Evolutionary conservation across 1,140 invertebrate species (phyloP).

Genomic region (Heliconius himera): DNA sequence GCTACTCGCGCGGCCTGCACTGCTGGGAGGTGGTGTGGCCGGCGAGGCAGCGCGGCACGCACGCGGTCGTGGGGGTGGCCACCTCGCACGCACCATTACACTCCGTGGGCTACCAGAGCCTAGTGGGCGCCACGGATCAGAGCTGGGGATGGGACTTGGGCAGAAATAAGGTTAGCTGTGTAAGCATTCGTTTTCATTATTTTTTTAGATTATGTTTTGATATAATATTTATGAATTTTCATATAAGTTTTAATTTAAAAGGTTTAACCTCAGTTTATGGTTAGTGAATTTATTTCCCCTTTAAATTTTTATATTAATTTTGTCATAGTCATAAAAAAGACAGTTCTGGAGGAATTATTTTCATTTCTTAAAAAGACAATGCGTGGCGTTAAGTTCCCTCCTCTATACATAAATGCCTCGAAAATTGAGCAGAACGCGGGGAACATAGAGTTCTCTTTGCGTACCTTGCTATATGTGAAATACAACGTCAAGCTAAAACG

Average conservation of each 20-base stretch:
- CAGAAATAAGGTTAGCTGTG: conserved; percentile 91
- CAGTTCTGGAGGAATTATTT: no score
- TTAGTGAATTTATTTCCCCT: neutral
- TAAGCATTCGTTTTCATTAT: conserved; percentile 10
- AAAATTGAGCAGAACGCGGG: neutral
- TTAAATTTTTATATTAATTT: neutral
- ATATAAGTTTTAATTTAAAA: no score
- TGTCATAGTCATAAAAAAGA: neutral
- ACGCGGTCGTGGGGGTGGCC: conserved; percentile 99
- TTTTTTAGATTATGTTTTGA: neutral
- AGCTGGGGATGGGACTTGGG: conserved; percentile 99
- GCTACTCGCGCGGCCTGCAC: conserved; percentile 97
- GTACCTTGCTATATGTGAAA: neutral
- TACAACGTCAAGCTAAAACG: neutral
- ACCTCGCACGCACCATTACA: conserved; percentile 94
- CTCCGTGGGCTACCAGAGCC: conserved; percentile 93
- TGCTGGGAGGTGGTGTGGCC: conserved; percentile 99
- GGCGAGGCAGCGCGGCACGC: conserved; percentile 97
- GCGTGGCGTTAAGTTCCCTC: neutral
- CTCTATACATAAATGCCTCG: neutral
- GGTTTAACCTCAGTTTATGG: neutral
- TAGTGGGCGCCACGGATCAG: conserved; percentile 93
- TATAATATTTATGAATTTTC: neutral
- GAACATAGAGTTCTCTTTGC: neutral
- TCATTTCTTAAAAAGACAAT: no score